Evolutionary conservation across 2,888 invertebrate genomes (phyloP).

Genomic region (Lymantria dispar): DNA sequence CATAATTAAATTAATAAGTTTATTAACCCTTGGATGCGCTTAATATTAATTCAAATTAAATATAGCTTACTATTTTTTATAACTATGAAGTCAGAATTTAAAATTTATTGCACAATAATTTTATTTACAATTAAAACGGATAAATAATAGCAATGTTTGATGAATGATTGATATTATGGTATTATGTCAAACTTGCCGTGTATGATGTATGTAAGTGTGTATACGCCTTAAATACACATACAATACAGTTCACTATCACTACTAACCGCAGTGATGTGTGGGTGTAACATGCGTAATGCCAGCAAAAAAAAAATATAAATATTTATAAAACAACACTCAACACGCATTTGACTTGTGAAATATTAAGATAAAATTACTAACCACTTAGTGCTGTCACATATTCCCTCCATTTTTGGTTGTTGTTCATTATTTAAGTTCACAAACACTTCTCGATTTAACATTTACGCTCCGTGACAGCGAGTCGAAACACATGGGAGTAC

Average conservation of each 20-base stretch:
- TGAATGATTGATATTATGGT: neutral
- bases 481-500: constrained; percentile 49
- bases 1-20: no score
- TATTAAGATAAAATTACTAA: constrained; percentile 46
- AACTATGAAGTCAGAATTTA: no score
- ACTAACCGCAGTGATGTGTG: constrained; percentile 33
- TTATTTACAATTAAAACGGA: neutral
- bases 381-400: constrained; percentile 77
- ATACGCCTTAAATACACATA: constrained; percentile 16
- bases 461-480: constrained; percentile 59
- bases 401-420: constrained; percentile 74
- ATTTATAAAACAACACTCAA: constrained; percentile 11
- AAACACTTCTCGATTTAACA: constrained; percentile 63
- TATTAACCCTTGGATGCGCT: no score
- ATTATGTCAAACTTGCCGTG: no score
- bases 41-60: no score
- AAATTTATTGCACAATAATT: no score
- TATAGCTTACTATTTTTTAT: no score
- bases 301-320: constrained; percentile 21
- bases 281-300: constrained; percentile 7
- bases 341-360: neutral
- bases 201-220: neutral
- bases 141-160: neutral
- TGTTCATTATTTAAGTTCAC: constrained; percentile 62
- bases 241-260: no score